Conservation (phyloP, 1,140 invertebrate genomes). For the Trichonephila clavata region DNA sequence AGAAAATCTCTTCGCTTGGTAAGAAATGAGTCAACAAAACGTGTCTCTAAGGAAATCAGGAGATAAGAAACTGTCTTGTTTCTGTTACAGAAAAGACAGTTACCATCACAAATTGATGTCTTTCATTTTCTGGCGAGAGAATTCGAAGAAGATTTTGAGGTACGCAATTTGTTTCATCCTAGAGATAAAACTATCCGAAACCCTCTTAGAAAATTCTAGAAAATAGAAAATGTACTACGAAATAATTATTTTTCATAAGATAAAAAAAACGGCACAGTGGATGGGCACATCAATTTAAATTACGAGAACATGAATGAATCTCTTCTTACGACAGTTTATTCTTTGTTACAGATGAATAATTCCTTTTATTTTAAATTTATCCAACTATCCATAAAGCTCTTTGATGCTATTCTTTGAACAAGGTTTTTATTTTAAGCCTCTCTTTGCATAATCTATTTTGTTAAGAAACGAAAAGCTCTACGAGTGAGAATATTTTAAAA, state of each 20-base stretch:
- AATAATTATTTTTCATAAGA: not conserved
- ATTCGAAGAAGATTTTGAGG: not conserved
- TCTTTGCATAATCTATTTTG: too few species aligned
- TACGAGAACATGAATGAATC: too few species aligned
- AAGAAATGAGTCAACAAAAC: not conserved
- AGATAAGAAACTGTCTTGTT: not conserved
- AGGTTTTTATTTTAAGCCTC: too few species aligned
- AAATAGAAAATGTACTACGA: not conserved
- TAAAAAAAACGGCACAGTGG: not conserved
- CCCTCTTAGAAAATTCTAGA: not conserved
- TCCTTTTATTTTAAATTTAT: too few species aligned
- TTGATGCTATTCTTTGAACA: too few species aligned
- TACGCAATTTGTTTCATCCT: not conserved
- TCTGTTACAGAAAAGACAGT: not conserved
- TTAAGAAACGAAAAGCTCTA: too few species aligned
- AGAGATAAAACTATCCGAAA: not conserved
- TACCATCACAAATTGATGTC: slow-evolving; percentile 18
- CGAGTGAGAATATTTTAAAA: too few species aligned
- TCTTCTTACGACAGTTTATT: too few species aligned
- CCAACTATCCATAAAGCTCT: too few species aligned
- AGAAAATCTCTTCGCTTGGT: not conserved
- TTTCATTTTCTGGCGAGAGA: not conserved
- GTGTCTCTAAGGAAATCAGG: slow-evolving; percentile 5
- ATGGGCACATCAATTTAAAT: too few species aligned
- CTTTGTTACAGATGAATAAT: too few species aligned